Base-by-base conservation (phyloP, 1,140 invertebrate species). In the Andrena cerasifolii region DNA sequence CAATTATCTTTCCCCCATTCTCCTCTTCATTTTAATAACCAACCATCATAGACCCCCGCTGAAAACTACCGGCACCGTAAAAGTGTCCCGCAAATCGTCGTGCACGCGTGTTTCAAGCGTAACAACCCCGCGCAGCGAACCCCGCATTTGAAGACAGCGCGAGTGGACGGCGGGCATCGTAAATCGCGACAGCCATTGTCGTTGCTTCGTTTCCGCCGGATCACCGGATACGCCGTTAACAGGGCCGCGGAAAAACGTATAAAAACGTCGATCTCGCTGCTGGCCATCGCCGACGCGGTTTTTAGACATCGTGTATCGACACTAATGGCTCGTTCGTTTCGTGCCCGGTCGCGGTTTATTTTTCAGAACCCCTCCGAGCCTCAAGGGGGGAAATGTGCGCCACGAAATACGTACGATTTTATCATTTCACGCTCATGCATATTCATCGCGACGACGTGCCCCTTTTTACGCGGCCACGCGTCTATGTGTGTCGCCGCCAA, bases 401-500 rank as follows among this genome's bases (percentile, higher is more conserved):
- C 53, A 67, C 33, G 72, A 85, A 82, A 81, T 79, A 73, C 74
- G 66, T 82, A 76, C 79, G 83, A 82, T 85, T 85, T 82, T 85
- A 85, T 85, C 82, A 82, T 85, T 85, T 73, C 53, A 82, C 54
- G 71, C 56, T 85, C 83, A 85, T 85, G 71, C 75, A 85, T 85
- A 85, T 85, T 85, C 82, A 84, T 87, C 77, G 63, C 72, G 47
- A 18, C 76, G 26, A 72, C 54, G 78, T 47, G 62, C 43, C 67
- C 56, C 74, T 85, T 86, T 83, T 73, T 59, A 78, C 40, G 53
- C 33, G 33, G 43, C 43, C 72, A 68, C 49, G 53, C 61, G 65
- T 81, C 53, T 26, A 51, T 63, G 58, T 73, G 72, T 45, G 51
- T 63, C 45, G 36, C 61, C 24, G 74, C 43, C 16, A 66, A 36